Evolutionary conservation across 2,797 vertebrate species (phyloP), one percentile per base, ranked within the genome.

Genomic region (Tenualosa ilisha): DNA sequence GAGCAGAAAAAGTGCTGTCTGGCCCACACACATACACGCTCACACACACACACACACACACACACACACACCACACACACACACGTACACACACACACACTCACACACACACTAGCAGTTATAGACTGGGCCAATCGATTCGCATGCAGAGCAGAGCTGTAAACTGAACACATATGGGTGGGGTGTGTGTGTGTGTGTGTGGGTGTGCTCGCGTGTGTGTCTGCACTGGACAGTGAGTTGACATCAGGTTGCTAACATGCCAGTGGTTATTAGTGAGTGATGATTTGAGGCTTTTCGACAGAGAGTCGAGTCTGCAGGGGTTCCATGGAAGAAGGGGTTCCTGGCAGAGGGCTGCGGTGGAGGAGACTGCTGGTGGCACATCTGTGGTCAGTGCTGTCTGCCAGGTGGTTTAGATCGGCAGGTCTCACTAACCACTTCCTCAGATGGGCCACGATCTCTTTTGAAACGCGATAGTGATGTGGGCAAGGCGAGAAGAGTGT

Each of bases 21-120:
- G 22, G 22, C 20, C 56, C 56, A 59, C 20, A 59, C 56, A 53
- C 63, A 68, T 11, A 37, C 63, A 68, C 26, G 1, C 22, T 31
- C 63, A 24, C 63, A 31, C 22, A n/a, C 63, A 68, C 63, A n/a
- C 63, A 68, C 22, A 9, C 63, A 31, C 63, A 65, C 63, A 65
- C 63, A 65, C 65, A 68, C 63, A n/a, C 63, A 68, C 22, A 9
- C 26, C 63, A 31, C 63, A 65, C 63, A 65, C 63, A 65, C 65
- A 72, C 65, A 37, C 65, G 37, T 26, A 72, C 65, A 72, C 26
- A 37, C 65, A 72, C 65, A 37, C 65, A 72, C 65, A 72, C 65
- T 40, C 26, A 72, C 26, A 72, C 26, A 72, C 31, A 37, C 65
- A 72, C 26, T 72, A 3, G 20, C 4, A 7, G 20, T 56, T 56